Evolutionary conservation across 2,113 vertebrate genomes (phyloP).

Genomic region (Leptodactylus fuscus): DNA sequence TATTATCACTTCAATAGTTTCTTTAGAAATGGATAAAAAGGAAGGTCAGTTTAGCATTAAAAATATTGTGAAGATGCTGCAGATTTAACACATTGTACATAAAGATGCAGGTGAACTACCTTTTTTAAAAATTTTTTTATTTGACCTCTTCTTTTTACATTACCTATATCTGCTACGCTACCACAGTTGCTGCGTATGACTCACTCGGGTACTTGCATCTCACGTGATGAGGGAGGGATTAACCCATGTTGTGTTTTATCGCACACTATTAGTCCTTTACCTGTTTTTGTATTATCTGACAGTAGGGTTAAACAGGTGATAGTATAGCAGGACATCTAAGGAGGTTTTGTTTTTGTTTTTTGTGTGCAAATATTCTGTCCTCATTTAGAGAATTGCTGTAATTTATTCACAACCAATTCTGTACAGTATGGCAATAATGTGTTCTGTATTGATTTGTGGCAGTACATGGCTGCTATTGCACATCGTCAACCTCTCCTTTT

Average conservation of each 20-base stretch:
- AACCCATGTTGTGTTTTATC: too few species aligned
- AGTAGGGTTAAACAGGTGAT: not conserved
- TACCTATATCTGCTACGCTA: not conserved
- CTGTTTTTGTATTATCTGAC: not conserved
- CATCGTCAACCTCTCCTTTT: not conserved
- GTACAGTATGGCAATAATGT: not conserved
- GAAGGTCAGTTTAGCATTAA: not conserved
- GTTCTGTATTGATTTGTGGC: slow-evolving; percentile 14
- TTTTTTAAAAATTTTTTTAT: too few species aligned
- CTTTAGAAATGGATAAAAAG: not conserved
- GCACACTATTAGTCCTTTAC: too few species aligned
- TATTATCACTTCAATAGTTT: too few species aligned
- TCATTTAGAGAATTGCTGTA: not conserved
- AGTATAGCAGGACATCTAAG: not conserved
- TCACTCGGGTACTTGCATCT: not conserved
- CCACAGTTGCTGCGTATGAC: not conserved
- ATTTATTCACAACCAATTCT: not conserved
- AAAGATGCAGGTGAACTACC: not conserved
- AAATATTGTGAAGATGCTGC: not conserved
- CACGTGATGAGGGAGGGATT: not conserved
- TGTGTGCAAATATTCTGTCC: not conserved
- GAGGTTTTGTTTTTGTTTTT: not conserved
- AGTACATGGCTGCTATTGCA: slow-evolving; percentile 23
- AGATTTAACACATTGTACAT: not conserved
- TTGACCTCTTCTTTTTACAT: too few species aligned